Evolutionary conservation across 92 coral and sea anemone genomes (phyloP), one percentile per base, ranked within the genome.

Genomic region (Phenganax stokvisi): DNA sequence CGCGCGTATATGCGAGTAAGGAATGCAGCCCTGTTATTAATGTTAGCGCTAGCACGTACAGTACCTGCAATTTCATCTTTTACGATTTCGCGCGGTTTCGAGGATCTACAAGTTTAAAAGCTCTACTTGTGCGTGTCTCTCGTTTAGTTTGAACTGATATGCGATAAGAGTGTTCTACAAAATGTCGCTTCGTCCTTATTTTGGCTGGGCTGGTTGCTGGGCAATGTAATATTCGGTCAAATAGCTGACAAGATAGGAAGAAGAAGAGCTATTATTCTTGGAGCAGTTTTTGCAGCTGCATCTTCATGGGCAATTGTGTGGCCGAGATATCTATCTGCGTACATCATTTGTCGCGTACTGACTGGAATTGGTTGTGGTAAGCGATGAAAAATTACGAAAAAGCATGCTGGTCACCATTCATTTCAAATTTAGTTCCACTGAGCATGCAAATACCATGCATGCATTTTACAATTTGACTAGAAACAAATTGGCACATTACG

Each of bases 181-280:
- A 73, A 73, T 54, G 77, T 73, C 20, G 0, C 59, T 73, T 73
- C 77, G 10, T 73, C 77, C 25, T 31, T 73, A 51, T 73, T 73
- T 53, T 73, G 77, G 77, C 77, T 73, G 17, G 77, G 77, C 17
- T 73, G 77, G 77, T 29, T 73, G n/a, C 10, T 73, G 77, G 77
- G 77, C 0, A 73, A 51, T 29, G 25, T 73, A 30, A 10, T 73
- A 73, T 73, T 73, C 54, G 77, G 77, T 10, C 59, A 51, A 1
- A 52, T 52, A 51, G n/a, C 59, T 73, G 77, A 73, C 59, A 73
- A 73, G 59, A 73, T 73, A 10, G 77, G 77, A 54, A 73, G 77
- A 73, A 73, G 30, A 52, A 73, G 54, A 73, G 29, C 77, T 44
- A 73, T 73, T 0, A 17, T 73, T 11, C 8, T 51, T 73, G 77